Conservation (phyloP, 1,140 invertebrate species). For the Melitaea cinxia region DNA sequence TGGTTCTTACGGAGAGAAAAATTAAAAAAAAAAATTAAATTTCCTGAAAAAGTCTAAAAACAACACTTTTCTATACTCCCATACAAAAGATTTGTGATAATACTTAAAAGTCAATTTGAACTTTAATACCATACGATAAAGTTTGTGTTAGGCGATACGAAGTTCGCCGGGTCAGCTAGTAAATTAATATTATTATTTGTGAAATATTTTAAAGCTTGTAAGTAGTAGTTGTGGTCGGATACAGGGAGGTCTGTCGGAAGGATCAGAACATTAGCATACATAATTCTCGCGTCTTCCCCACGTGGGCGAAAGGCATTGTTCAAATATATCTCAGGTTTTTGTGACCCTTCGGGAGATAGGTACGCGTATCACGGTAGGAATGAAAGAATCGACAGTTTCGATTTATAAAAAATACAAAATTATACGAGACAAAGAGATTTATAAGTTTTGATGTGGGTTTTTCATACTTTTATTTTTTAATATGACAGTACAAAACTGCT, state of each 20-base stretch:
- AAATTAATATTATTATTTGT: background rate
- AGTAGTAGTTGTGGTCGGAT: no score
- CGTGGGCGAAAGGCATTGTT: slow-evolving; percentile 51
- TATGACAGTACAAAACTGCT: background rate
- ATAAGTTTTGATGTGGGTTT: no score
- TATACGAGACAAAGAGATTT: slow-evolving; percentile 1
- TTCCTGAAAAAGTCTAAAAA: no score
- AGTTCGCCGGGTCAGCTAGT: no score
- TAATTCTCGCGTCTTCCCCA: slow-evolving; percentile 44
- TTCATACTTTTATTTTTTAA: background rate
- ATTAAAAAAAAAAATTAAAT: background rate
- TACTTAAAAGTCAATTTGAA: no score
- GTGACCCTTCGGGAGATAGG: slow-evolving; percentile 27
- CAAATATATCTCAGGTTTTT: slow-evolving; percentile 38
- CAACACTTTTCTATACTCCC: no score
- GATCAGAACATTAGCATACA: slow-evolving; percentile 51
- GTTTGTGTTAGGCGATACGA: no score
- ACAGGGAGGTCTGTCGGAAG: slow-evolving; percentile 44
- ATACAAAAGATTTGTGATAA: no score
- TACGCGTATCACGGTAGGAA: slow-evolving; percentile 42
- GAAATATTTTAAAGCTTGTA: no score
- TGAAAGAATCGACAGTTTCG: background rate
- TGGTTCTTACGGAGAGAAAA: no score
- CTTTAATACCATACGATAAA: no score
- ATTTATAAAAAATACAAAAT: slow-evolving; percentile 4